Evolutionary conservation across 2,113 vertebrate species (phyloP).

Genomic region (Vicugna pacos): DNA sequence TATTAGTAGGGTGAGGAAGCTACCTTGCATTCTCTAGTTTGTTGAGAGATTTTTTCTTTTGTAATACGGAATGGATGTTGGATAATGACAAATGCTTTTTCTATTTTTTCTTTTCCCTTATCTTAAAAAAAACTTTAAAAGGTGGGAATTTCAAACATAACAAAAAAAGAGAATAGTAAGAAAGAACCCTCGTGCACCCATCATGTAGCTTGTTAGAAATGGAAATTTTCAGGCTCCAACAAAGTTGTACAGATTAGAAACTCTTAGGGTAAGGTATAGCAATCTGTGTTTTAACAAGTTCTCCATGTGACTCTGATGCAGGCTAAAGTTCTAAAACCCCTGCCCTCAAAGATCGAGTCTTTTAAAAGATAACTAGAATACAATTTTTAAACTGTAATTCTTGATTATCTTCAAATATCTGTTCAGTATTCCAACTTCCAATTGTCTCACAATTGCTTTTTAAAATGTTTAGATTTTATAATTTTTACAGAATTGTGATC

Average conservation of each 20-base stretch:
- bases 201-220: neutral
- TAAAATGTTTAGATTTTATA: neutral
- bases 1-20: neutral
- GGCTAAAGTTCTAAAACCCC: neutral
- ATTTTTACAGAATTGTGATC: neutral
- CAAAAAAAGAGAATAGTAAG: slow-evolving; percentile 3
- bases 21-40: neutral
- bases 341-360: neutral
- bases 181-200: neutral
- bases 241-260: neutral
- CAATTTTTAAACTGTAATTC: neutral
- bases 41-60: neutral
- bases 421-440: neutral
- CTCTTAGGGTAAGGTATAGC: neutral
- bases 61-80: neutral
- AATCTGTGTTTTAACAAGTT: neutral
- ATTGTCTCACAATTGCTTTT: neutral
- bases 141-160: slow-evolving; percentile 28
- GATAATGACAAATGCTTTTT: neutral
- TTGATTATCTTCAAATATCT: neutral
- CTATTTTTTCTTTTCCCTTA: neutral
- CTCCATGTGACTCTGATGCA: neutral
- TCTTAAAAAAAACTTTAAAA: neutral
- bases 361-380: neutral
- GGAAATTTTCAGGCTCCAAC: neutral